These are phyloP conservation scores for Chlamydotis undulata DNA, from an alignment of 2,113 vertebrate genomes.

Conservation along the genomic window DNA sequence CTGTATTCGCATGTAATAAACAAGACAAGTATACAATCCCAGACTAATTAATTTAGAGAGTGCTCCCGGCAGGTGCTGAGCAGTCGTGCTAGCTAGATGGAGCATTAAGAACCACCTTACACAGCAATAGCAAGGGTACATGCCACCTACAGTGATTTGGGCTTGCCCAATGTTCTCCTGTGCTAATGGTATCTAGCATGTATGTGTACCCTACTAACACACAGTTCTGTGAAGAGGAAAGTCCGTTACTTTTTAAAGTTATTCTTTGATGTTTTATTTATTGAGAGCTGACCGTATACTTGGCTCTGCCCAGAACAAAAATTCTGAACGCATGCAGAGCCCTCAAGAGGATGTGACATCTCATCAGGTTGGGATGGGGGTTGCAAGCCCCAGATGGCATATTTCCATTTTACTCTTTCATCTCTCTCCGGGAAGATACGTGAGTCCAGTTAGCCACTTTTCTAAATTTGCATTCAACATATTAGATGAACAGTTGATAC, in stretches of 20 bases:
- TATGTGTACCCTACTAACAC: not conserved
- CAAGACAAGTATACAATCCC: not conserved
- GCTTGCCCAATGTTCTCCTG: not conserved
- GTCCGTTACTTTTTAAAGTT: not conserved
- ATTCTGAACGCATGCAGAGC: not conserved
- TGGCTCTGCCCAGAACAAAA: not conserved
- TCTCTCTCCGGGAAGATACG: not conserved
- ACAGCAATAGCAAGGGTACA: not conserved
- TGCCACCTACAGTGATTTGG: not conserved
- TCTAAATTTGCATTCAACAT: not conserved
- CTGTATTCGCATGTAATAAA: not conserved
- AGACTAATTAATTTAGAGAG: conserved; percentile 1
- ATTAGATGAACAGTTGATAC: not conserved
- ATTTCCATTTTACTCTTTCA: not conserved
- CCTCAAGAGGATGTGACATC: not conserved
- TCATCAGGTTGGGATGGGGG: not conserved
- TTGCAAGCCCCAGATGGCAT: not conserved
- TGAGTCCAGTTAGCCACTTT: not conserved
- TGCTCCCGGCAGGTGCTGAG: not conserved
- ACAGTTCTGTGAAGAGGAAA: not conserved
- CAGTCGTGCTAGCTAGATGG: not conserved
- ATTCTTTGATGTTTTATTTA: not conserved
- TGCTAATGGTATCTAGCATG: not conserved
- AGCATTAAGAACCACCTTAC: not conserved
- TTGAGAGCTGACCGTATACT: not conserved